A percentile compares a stretch with the other conserved stretches of the same genome.
Evolutionary conservation across 2,888 invertebrate genomes (phyloP).

Genomic region (Cancer borealis): DNA sequence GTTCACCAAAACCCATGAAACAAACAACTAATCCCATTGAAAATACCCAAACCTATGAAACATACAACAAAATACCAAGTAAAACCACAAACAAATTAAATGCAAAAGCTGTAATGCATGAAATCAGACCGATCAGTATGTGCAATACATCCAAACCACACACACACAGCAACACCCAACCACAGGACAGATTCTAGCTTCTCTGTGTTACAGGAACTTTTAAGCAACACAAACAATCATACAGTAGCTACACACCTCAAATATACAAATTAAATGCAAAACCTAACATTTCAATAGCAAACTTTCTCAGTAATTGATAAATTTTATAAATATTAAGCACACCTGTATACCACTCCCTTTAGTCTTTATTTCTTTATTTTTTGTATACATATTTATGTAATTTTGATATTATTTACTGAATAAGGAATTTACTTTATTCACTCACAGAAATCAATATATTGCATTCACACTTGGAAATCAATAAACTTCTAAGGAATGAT

Average conservation of each 20-base stretch:
- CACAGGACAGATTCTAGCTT: not conserved
- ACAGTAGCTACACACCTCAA: not conserved
- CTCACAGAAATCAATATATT: not conserved
- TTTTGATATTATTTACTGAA: not conserved
- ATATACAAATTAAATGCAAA: not conserved
- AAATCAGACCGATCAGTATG: not conserved
- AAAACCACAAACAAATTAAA: not conserved
- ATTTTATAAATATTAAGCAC: not conserved
- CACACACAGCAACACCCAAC: not conserved
- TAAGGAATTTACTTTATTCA: not conserved
- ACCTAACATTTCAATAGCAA: not conserved
- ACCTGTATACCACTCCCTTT: not conserved
- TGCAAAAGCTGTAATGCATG: not conserved
- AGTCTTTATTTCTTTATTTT: not conserved
- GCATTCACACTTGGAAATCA: not conserved
- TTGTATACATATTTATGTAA: not conserved
- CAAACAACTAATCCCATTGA: not conserved
- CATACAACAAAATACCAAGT: no score
- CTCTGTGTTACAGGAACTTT: not conserved
- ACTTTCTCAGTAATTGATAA: not conserved
- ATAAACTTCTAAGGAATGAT: not conserved
- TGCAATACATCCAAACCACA: not conserved
- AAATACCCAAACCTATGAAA: not conserved
- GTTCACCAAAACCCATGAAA: not conserved
- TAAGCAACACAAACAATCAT: not conserved